Evolutionary conservation across 2,113 vertebrate genomes (phyloP), one percentile per base, ranked within the genome.

Genomic region (Corydoras sp.): DNA sequence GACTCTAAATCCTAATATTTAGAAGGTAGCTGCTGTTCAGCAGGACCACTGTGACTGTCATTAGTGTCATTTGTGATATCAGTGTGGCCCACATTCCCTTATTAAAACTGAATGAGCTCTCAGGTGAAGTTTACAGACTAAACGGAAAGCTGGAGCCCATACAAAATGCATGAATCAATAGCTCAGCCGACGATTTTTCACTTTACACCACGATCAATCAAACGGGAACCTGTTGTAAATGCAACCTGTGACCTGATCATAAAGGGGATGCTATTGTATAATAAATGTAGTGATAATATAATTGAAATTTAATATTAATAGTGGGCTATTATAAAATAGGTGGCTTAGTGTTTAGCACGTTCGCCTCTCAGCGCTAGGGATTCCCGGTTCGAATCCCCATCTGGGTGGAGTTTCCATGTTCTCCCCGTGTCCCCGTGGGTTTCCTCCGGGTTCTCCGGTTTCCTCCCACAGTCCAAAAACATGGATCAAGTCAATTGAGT

Each of bases 41-140:
- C 35, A 43, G 35, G 35, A 5, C 35, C 35, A 54, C 61, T 11
- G 32, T 67, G 35, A 10, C 60, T 66, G 49, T 70, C 51, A 58
- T 62, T 35, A 18, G 61, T 64, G 18, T 24, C 18, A 24, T 24
- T 56, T 68, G 51, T 35, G 35, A 76, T 62, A 58, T 76, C 68
- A 58, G 49, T 62, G 63, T 67, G 65, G 50, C 65, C 53, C 48
- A 54, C 64, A 56, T 43, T 63, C 51, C 53, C 43, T 60, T 35
- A 73, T 66, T 66, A 66, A 73, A 67, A 67, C 48, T 67, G 58
- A 61, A 61, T 61, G 63, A 67, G 71, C 55, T 15, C 35, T 65
- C 12, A 14, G 15, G 51, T 62, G 29, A 62, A 56, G 24, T 58
- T 49, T 15, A 56, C 11, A n/a, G 43, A 65, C 62, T 65, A 59